These are phyloP conservation scores for Volucella bombylans DNA, from an alignment of 2,888 invertebrate genomes.

Conservation along the genomic window DNA sequence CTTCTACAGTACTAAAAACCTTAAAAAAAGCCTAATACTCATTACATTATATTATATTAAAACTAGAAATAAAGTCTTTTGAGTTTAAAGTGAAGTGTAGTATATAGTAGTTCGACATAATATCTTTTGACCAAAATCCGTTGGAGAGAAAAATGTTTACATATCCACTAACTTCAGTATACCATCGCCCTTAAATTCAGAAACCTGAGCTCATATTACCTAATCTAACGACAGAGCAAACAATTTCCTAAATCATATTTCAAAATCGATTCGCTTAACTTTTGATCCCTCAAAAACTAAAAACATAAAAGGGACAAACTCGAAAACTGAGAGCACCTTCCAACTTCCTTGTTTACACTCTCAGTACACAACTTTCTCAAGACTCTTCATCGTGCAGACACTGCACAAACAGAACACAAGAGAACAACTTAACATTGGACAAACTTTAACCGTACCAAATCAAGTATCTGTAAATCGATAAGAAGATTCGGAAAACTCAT, in stretches of 20 bases:
- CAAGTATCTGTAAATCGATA: slow-evolving; percentile 34
- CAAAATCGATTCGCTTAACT: slow-evolving; percentile 20
- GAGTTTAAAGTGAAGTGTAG: no score
- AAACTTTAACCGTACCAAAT: slow-evolving; percentile 53
- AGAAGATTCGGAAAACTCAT: slow-evolving; percentile 46
- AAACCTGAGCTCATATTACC: slow-evolving; percentile 1
- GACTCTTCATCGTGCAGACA: slow-evolving; percentile 9
- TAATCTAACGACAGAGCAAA: slow-evolving; percentile 9
- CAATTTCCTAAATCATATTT: slow-evolving; percentile 31
- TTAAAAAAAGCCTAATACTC: no score
- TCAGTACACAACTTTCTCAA: slow-evolving; percentile 56
- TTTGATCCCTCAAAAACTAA: slow-evolving; percentile 25
- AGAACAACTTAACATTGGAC: slow-evolving; percentile 35
- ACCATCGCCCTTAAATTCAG: slow-evolving; percentile 34
- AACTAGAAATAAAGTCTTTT: no score
- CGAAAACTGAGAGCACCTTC: slow-evolving; percentile 29
- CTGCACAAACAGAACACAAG: neutral
- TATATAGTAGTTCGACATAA: no score
- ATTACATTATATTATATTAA: no score
- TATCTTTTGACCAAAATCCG: no score
- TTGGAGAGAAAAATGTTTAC: no score
- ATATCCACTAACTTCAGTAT: no score
- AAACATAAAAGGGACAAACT: slow-evolving; percentile 1
- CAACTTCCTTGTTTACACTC: slow-evolving; percentile 36
- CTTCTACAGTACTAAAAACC: no score